phyloP scores from a whole-genome alignment of 2,113 vertebrate species.

The Noctilio leporinus region DNA sequence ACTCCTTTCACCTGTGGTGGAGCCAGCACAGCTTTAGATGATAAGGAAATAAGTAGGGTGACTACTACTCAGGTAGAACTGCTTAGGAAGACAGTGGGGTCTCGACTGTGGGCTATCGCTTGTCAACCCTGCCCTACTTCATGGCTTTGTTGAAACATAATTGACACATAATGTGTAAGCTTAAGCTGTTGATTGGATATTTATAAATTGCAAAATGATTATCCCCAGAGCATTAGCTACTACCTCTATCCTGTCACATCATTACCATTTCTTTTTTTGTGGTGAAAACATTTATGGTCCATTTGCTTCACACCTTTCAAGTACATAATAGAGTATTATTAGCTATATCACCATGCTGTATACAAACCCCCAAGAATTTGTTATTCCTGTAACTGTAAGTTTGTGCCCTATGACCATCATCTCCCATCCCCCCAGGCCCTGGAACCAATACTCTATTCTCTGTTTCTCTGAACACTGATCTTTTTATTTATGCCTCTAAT shows the following conservation, averaged over 20 bases:
- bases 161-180: not conserved
- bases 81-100: not conserved
- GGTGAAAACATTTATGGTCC: not conserved
- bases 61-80: not conserved
- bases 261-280: not conserved
- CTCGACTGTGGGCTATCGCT: not conserved
- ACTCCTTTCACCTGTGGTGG: rapidly evolving
- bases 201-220: not conserved
- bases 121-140: not conserved
- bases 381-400: not conserved
- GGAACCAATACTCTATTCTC: not conserved
- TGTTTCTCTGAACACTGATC: not conserved
- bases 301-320: not conserved
- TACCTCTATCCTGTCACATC: not conserved
- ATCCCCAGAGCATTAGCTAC: not conserved
- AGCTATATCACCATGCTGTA: not conserved
- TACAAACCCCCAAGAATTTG: not conserved
- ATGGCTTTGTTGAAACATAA: not conserved
- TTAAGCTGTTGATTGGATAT: not conserved
- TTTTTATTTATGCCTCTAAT: not conserved
- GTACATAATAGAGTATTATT: not conserved
- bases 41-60: not conserved
- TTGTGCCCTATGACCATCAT: not conserved
- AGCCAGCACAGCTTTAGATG: not conserved
- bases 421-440: not conserved